phyloP scores from a whole-genome alignment of 92 coral and sea anemone genomes.

The Bergia sp. region DNA sequence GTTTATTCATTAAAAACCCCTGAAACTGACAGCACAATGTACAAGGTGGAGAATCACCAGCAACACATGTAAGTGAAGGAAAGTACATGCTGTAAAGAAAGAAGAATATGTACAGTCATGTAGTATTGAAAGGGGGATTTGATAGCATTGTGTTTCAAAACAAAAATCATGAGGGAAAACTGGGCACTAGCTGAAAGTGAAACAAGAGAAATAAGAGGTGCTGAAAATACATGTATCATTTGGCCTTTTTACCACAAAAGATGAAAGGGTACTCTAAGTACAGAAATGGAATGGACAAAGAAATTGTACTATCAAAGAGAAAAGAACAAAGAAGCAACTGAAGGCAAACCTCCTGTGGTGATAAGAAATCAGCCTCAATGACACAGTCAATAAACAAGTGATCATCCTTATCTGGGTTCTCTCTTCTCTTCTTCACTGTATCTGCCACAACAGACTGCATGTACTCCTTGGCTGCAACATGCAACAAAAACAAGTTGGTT shows the following conservation, averaged over 20 bases:
- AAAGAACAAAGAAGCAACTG: background rate
- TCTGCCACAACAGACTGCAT: conserved; percentile 54
- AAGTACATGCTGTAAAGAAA: no score
- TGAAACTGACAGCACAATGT: no score
- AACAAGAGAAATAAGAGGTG: background rate
- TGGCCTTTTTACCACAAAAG: no score
- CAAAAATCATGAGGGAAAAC: no score
- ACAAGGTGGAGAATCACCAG: no score
- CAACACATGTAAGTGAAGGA: no score
- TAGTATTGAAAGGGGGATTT: no score
- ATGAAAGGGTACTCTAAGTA: no score
- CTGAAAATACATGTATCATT: background rate
- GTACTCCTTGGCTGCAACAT: conserved; percentile 43
- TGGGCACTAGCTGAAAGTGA: no score
- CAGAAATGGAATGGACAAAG: background rate
- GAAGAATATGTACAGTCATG: no score
- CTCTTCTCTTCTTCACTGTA: conserved; percentile 53
- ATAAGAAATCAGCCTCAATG: conserved; percentile 73
- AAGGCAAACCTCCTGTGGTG: conserved; percentile 74
- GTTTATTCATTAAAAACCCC: no score
- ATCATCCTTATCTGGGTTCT: conserved; percentile 64
- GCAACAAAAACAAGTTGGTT: background rate
- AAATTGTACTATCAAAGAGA: background rate
- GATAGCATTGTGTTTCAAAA: no score
- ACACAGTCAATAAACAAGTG: conserved; percentile 79